A percentile compares a stretch with the other conserved stretches of the same genome.
These are phyloP conservation scores for Ommatoiulus sabulosus DNA, from an alignment of 2,888 invertebrate species.

Conservation along the genomic window DNA sequence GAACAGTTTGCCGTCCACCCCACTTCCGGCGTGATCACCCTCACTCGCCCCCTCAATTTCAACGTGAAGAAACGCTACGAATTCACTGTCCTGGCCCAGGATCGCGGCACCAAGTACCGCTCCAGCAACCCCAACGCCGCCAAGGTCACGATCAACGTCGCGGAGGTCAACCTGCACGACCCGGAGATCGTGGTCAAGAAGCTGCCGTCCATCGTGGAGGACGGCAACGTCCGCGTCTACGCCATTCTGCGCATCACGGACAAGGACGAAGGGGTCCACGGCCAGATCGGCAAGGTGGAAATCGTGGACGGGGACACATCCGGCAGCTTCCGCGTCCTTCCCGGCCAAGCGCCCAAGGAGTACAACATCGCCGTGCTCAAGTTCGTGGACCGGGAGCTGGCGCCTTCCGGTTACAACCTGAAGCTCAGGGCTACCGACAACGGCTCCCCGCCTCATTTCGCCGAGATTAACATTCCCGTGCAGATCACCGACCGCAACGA, in stretches of 20 bases:
- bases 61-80: constrained; percentile 79
- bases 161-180: constrained; percentile 84
- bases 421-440: constrained; percentile 87
- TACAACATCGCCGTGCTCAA: constrained; percentile 82
- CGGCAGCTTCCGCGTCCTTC: constrained; percentile 83
- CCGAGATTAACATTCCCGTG: constrained; percentile 85
- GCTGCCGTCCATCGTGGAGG: constrained; percentile 83
- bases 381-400: constrained; percentile 80
- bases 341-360: constrained; percentile 70
- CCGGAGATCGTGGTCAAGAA: constrained; percentile 86
- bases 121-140: constrained; percentile 56
- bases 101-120: constrained; percentile 79
- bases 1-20: constrained; percentile 94
- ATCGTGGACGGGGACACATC: constrained; percentile 92
- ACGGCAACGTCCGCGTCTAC: constrained; percentile 84
- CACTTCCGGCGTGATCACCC: constrained; percentile 86
- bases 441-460: constrained; percentile 82
- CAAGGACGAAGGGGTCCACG: constrained; percentile 85
- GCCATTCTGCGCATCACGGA: constrained; percentile 89
- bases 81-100: constrained; percentile 84
- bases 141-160: constrained; percentile 74
- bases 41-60: constrained; percentile 82
- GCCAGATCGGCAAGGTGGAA: constrained; percentile 82
- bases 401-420: constrained; percentile 86
- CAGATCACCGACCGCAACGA: constrained; percentile 84